Base-by-base conservation (phyloP, 2,888 invertebrate species). In the Poecilus cupreus region DNA sequence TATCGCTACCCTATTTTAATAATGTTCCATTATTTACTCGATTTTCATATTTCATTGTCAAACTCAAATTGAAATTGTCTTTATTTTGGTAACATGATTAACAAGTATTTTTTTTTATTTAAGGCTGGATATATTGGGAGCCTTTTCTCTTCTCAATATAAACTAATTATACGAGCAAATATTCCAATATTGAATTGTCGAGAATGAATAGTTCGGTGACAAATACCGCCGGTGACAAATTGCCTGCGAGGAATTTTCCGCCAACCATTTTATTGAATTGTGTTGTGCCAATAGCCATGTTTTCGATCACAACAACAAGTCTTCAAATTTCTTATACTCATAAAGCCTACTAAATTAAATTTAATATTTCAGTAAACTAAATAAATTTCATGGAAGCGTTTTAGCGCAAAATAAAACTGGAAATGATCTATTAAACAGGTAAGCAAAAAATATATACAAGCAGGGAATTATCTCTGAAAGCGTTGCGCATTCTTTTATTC, bases 181-280 rank as follows among this genome's bases (percentile, higher is more conserved):
- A 60, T 60, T 60, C 60, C 60, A 60, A 60, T 60, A 60, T 60
- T 60, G 60, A 60, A 60, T 60, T 60, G 60, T 60, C 60, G 60
- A 60, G 60, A 60, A 60, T 60, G 60, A 60, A 60, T 60, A 60
- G 60, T 60, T 60, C 60, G 22, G 60, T 60, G 60, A 60, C 60
- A 60, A 60, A 60, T 60, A 60, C 60, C 60, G 60, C n/a, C 22
- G 26, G 24, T 60, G 60, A 60, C 60, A 60, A 60, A 60, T 60
- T 24, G 60, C 60, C 60, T 24, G 11, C 60, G 26, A 60, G 60
- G 60, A 60, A 60, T 60, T 60, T 60, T 60, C 60, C 24, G n/a
- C 11, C 26, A n/a, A 13, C 60, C 26, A 60, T 60, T 60, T 60
- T 60, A 60, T 60, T 60, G 24, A 60, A 60, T 60, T 60, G 60